Base-by-base conservation (phyloP, 2,888 invertebrate species). In the Ectobius pallidus region DNA sequence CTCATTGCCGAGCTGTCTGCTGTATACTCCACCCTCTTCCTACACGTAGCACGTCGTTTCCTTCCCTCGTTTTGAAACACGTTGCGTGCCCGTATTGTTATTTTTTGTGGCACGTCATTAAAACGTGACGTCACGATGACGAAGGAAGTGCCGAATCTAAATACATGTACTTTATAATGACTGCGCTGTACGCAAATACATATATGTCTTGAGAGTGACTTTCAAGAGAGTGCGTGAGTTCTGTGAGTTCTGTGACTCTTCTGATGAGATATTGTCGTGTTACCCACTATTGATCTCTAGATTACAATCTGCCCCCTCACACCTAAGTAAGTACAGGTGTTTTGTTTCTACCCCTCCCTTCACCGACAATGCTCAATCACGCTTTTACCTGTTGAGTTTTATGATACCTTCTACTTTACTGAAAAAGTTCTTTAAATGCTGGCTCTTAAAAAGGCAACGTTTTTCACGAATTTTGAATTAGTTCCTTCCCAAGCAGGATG, bases 301-400 rank as follows among this genome's bases (percentile, higher is more conserved):
- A 46, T 67, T 25, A 9, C 25, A 67, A 67, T 67, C 46, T n/a
- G 20, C 30, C 49, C 27, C 49, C 52, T 68, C 68, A 14, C n/a
- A n/a, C 42, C 25, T 44, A 27, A 27, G 32, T n/a, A n/a, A n/a
- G 25, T n/a, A 32, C 68, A 46, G 46, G 46, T 46, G 63, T 63
- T 63, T 61, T n/a, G 20, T 32, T 30, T 62, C 20, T 34, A 30
- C 34, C 30, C n/a, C n/a, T n/a, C n/a, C n/a, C n/a, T n/a, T n/a
- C n/a, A n/a, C n/a, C 62, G 30, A 18, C 34, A 20, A n/a, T 69
- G 34, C 55, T 69, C 69, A 69, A 52, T 69, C 69, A 69, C 69
- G 69, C 55, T 69, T 39, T 39, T 55, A 69, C 69, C 69, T 69
- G 69, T 69, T 69, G 69, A 69, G 39, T 39, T 69, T 34, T 32